Base-by-base conservation (phyloP, 1,140 invertebrate genomes). In the Macrobrachium nipponense region DNA sequence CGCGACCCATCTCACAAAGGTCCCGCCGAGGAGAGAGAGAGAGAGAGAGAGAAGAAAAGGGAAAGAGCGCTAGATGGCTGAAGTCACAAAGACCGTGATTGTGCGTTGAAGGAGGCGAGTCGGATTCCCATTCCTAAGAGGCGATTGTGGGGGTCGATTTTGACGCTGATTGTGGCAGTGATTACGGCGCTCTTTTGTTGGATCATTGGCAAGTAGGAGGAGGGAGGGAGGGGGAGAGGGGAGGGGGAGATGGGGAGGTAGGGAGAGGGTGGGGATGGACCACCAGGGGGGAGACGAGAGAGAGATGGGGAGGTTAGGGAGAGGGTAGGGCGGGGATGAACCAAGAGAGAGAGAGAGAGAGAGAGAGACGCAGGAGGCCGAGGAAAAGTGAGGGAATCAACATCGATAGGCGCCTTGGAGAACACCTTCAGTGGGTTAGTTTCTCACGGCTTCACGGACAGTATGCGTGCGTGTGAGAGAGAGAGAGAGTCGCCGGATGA, bases 61-160 rank as follows among this genome's bases (percentile, higher is more conserved):
- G 72, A 73, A 51, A 73, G 72, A 73, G 72, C 36, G 72, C 43
- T 23, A 60, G 58, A 78, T 23, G 59, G 76, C 51, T 43, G 59
- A 58, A 78, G n/a, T 20, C 18, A 60, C 43, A 60, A 58, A 78
- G 76, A 60, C 27, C 27, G 27, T 36, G 27, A 36, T 36, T 36
- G 27, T 36, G 27, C 4, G 27, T 4, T 36, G 27, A 36, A 36
- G 27, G 27, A 36, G 27, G 27, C 27, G 27, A 36, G 27, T 36
- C 27, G 27, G 27, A 36, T 36, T 36, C 27, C 27, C 27, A 36
- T 4, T 36, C 27, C 27, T 36, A 36, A 36, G 27, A 36, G 27
- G 27, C 27, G 27, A 36, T 36, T 36, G 27, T 36, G 27, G 27
- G 27, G 27, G 27, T 36, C 27, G 27, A 36, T 36, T 36, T 36